Conservation (phyloP, 2,113 vertebrate genomes). For the Alectura lathami region DNA sequence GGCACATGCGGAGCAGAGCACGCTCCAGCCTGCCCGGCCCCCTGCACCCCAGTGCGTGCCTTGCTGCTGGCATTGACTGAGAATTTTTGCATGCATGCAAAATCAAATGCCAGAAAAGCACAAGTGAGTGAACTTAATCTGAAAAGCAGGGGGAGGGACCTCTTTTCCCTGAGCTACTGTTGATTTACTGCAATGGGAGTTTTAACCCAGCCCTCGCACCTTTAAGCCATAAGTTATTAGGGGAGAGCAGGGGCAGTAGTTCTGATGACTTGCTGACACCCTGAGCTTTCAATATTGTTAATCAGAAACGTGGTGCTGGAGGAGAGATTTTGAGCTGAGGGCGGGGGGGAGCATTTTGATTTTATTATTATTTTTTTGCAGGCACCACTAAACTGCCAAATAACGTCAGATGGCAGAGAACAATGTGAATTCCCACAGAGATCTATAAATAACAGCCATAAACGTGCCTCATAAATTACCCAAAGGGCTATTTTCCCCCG, state of each 20-base stretch:
- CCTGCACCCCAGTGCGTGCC: neutral
- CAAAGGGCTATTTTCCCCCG: neutral
- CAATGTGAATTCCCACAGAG: neutral
- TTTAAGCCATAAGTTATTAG: conserved; percentile 10
- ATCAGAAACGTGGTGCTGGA: neutral
- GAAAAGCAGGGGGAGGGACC: neutral
- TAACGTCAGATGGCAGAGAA: conserved; percentile 6
- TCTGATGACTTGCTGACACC: neutral
- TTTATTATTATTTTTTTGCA: neutral
- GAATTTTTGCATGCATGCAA: neutral
- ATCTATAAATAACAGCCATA: conserved; percentile 30
- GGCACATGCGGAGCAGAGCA: too few relatives aligned
- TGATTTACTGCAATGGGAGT: conserved; percentile 2
- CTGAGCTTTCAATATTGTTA: neutral
- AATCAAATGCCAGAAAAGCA: neutral
- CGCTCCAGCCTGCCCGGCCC: neutral
- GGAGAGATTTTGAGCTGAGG: neutral
- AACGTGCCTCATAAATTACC: neutral
- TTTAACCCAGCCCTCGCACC: conserved; percentile 21
- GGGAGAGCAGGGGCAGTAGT: neutral
- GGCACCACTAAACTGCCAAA: neutral
- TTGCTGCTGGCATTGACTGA: neutral
- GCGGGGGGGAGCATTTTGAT: neutral
- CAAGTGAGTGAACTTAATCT: neutral
- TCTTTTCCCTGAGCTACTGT: neutral